A percentile compares a stretch with the other conserved stretches of the same genome.
These are phyloP conservation scores for Antheraea yamamai DNA, from an alignment of 2,888 invertebrate species.

Conservation along the genomic window DNA sequence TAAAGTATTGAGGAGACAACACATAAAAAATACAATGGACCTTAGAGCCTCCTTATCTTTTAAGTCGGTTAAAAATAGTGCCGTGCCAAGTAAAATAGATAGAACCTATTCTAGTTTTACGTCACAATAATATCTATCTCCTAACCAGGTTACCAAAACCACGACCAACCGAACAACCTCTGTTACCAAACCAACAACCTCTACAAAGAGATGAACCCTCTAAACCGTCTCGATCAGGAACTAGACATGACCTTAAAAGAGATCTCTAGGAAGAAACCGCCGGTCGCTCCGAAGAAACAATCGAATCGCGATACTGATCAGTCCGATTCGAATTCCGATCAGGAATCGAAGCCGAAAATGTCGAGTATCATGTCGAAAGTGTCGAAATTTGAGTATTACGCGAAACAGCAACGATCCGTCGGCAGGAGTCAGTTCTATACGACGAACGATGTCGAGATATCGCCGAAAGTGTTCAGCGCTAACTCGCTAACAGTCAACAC, in stretches of 20 bases:
- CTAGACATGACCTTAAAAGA: constrained; percentile 73
- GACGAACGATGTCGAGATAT: constrained; percentile 69
- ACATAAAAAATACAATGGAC: too few relatives aligned
- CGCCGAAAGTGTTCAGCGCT: constrained; percentile 91
- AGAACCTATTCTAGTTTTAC: too few relatives aligned
- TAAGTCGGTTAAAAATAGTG: too few relatives aligned
- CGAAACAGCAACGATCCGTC: constrained; percentile 83
- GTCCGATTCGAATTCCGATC: constrained; percentile 77
- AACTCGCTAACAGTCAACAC: constrained; percentile 90
- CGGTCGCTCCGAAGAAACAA: constrained; percentile 83
- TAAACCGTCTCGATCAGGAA: constrained; percentile 71
- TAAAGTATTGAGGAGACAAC: too few relatives aligned
- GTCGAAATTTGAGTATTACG: constrained; percentile 90
- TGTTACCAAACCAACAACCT: constrained; percentile 59
- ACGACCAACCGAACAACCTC: constrained; percentile 45
- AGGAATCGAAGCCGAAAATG: constrained; percentile 67
- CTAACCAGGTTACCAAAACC: constrained; percentile 55
- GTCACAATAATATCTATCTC: constrained; percentile 4
- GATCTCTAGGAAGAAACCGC: constrained; percentile 84
- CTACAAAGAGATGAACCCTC: constrained; percentile 57
- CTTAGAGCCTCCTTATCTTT: too few relatives aligned
- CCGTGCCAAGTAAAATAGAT: too few relatives aligned
- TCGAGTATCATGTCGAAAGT: constrained; percentile 87
- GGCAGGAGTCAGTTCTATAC: constrained; percentile 74
- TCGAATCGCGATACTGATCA: constrained; percentile 75